phyloP scores from a whole-genome alignment of 2,888 invertebrate species.

The Lutraria lutraria region DNA sequence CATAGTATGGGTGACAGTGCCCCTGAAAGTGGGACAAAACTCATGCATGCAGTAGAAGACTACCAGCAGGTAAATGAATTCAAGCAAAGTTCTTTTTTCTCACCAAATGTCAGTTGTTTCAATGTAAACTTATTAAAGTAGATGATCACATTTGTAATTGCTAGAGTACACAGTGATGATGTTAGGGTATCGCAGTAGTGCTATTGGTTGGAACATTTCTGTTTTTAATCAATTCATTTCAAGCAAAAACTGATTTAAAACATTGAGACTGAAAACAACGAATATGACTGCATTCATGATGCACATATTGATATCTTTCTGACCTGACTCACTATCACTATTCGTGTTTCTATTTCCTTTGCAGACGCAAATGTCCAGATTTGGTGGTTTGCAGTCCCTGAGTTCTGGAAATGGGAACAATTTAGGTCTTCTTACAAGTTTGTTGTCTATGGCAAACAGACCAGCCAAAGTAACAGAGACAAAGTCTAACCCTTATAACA shows the following conservation, averaged over 20 bases:
- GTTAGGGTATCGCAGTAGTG: too few species aligned
- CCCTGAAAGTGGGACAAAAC: conserved; percentile 60
- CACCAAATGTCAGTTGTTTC: not conserved
- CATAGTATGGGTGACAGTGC: conserved; percentile 66
- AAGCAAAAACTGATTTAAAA: too few species aligned
- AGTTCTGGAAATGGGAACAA: not conserved
- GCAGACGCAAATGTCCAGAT: conserved; percentile 59
- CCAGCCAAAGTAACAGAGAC: not conserved
- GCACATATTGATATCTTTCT: too few species aligned
- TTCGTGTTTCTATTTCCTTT: not conserved
- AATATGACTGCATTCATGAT: too few species aligned
- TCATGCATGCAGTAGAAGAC: conserved; percentile 69
- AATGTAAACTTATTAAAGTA: too few species aligned
- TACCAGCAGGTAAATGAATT: conserved; percentile 63
- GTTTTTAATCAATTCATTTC: too few species aligned
- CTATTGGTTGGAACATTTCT: too few species aligned
- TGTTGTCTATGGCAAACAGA: conserved; percentile 39
- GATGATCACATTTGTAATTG: too few species aligned
- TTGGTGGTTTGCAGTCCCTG: conserved; percentile 32
- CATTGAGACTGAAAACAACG: too few species aligned
- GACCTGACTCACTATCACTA: too few species aligned
- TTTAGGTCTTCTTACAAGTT: conserved; percentile 31
- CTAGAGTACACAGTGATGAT: too few species aligned
- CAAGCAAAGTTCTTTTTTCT: not conserved
- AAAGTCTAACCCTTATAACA: not conserved